Conservation (phyloP, 2,113 vertebrate genomes). For the Tangachromis dhanisi region DNA sequence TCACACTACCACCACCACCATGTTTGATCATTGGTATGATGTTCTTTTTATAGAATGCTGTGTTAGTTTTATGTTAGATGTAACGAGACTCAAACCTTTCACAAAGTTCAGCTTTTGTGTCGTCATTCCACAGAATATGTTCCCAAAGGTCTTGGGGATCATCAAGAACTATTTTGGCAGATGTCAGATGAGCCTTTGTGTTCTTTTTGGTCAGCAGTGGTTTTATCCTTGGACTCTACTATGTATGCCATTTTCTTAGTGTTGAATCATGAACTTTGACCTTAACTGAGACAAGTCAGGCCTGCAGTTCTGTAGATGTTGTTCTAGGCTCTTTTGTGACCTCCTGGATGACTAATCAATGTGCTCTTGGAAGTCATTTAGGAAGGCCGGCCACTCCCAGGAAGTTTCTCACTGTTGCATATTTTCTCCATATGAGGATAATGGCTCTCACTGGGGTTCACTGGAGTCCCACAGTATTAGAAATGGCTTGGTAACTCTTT, state of each 20-base stretch:
- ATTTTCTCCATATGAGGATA: background rate
- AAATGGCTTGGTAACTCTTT: background rate
- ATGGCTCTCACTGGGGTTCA: background rate
- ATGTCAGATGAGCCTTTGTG: background rate
- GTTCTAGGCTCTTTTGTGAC: background rate
- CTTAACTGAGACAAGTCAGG: background rate
- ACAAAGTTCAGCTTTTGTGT: background rate
- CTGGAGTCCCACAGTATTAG: background rate
- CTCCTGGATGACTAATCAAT: background rate
- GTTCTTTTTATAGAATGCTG: accelerated
- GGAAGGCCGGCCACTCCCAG: background rate
- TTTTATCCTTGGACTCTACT: background rate
- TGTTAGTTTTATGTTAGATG: background rate
- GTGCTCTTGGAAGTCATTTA: background rate
- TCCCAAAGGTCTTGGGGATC: background rate
- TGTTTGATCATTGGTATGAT: background rate
- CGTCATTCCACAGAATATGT: background rate
- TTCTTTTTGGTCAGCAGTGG: background rate
- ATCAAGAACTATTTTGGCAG: background rate
- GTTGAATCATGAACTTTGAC: background rate
- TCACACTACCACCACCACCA: background rate
- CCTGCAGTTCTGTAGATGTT: background rate
- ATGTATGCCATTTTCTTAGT: background rate
- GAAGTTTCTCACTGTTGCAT: background rate
- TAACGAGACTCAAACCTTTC: background rate